Evolutionary conservation across 2,888 invertebrate species (phyloP), one percentile per base, ranked within the genome.

Genomic region (Dolichopus griseipennis): DNA sequence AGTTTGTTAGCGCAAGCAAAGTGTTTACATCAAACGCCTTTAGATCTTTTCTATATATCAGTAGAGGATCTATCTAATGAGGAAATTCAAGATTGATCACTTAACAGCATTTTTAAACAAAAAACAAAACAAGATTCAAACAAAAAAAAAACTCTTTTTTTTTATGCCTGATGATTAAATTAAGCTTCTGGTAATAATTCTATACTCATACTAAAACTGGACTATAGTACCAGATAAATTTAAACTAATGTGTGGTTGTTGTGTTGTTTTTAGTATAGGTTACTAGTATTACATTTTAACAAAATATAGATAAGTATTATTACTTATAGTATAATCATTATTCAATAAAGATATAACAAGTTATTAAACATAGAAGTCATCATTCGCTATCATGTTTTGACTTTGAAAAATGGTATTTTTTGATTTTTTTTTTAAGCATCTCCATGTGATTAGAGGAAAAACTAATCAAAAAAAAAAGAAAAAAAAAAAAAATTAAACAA

Each of bases 81-180:
- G 52, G 52, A 52, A 52, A 52, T 52, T 52, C n/a, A 18, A 52
- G 52, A 52, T 52, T n/a, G 52, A 52, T 52, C 52, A 52, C 52
- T 52, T 52, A 52, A 52, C 52, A 18, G 52, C 15, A 18, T n/a
- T 52, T 52, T 18, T 1, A 52, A 52, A 18, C 1, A 52, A 52
- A 52, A 18, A 52, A 15, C n/a, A n/a, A n/a, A n/a, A n/a, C n/a
- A n/a, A n/a, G n/a, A n/a, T n/a, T n/a, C n/a, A n/a, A n/a, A n/a
- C n/a, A 52, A 52, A 52, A 52, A 52, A 52, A 52, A 52, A 52
- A 52, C 52, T 41, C 15, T 7, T 12, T 41, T 41, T 6, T 12
- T 15, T 12, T 52, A 18, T 52, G n/a, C 6, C 52, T 52, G 52
- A 6, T 52, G 52, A 52, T 12, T 18, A 52, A 52, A 52, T 52